These are phyloP conservation scores for Apogon talboti DNA, from an alignment of 2,797 vertebrate species.

Conservation along the genomic window DNA sequence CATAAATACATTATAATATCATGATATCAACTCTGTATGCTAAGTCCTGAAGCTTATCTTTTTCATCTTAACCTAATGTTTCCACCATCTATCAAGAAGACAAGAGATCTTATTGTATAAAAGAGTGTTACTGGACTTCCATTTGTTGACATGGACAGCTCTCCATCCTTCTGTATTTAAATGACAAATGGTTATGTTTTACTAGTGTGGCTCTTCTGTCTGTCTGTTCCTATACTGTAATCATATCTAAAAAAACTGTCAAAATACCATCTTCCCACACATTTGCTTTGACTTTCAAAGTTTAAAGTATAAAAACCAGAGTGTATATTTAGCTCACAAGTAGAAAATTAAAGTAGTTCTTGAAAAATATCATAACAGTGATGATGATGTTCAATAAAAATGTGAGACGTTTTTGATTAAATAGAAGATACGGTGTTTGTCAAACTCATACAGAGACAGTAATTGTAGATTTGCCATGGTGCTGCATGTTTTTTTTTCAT, in stretches of 20 bases:
- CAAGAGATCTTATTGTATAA: conserved; percentile 23
- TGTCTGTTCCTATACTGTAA: conserved; percentile 21
- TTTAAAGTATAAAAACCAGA: too few species aligned
- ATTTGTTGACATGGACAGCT: conserved; percentile 16
- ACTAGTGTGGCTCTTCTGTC: conserved; percentile 15
- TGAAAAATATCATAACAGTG: neutral
- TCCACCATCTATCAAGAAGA: conserved; percentile 17
- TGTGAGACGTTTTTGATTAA: neutral
- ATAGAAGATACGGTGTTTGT: conserved; percentile 1
- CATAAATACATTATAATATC: neutral
- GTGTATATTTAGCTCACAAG: neutral
- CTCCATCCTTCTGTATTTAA: conserved; percentile 12
- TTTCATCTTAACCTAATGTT: conserved; percentile 30
- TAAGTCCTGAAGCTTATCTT: conserved; percentile 36
- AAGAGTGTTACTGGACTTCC: conserved; percentile 23
- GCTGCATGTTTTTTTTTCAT: conserved; percentile 6
- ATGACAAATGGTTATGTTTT: conserved; percentile 22
- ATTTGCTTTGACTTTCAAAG: neutral
- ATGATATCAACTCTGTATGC: too few species aligned
- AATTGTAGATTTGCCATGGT: conserved; percentile 28
- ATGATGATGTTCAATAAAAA: neutral
- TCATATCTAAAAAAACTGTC: conserved; percentile 32
- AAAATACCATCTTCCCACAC: conserved; percentile 14
- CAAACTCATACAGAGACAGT: conserved; percentile 2
- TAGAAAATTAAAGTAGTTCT: neutral